A percentile compares a stretch with the other conserved stretches of the same genome.
phyloP scores from a whole-genome alignment of 1,140 invertebrate genomes.

The Neodiprion virginianus region DNA sequence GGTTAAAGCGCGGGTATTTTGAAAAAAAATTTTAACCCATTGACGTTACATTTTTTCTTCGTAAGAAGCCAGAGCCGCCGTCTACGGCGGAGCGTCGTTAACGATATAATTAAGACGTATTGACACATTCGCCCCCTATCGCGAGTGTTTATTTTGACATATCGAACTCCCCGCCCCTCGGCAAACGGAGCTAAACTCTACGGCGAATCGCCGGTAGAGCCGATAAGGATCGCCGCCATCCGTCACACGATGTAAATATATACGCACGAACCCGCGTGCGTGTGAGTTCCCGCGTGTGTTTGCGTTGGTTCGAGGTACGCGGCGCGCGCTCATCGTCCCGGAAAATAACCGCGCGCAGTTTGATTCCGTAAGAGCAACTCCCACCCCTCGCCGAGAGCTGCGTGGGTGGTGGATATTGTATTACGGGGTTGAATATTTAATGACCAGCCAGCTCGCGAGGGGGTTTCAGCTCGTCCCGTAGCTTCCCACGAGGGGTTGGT shows the following conservation, averaged over 20 bases:
- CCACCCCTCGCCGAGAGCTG: not conserved
- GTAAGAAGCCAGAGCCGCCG: no score
- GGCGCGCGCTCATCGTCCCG: not conserved
- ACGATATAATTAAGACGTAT: not conserved
- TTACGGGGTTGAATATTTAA: slow-evolving; percentile 44
- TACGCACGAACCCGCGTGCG: no score
- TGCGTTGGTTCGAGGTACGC: no score
- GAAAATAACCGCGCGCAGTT: slow-evolving; percentile 2
- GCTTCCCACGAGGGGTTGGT: not conserved
- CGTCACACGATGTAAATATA: not conserved
- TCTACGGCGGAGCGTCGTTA: not conserved
- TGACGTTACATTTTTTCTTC: no score
- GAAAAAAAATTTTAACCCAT: no score
- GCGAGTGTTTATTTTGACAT: not conserved
- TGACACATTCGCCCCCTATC: not conserved
- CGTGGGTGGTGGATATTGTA: slow-evolving; percentile 39
- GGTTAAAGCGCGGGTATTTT: no score
- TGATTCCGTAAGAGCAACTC: slow-evolving; percentile 2
- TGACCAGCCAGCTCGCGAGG: slow-evolving; percentile 4
- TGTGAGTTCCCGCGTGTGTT: no score
- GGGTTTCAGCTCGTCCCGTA: not conserved
- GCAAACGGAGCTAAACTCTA: slow-evolving; percentile 16
- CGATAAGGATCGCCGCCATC: not conserved
- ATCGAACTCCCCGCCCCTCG: slow-evolving; percentile 39
- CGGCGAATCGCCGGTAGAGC: slow-evolving; percentile 45